These are phyloP conservation scores for Proisotoma minuta DNA, from an alignment of 2,888 invertebrate species.

Conservation along the genomic window DNA sequence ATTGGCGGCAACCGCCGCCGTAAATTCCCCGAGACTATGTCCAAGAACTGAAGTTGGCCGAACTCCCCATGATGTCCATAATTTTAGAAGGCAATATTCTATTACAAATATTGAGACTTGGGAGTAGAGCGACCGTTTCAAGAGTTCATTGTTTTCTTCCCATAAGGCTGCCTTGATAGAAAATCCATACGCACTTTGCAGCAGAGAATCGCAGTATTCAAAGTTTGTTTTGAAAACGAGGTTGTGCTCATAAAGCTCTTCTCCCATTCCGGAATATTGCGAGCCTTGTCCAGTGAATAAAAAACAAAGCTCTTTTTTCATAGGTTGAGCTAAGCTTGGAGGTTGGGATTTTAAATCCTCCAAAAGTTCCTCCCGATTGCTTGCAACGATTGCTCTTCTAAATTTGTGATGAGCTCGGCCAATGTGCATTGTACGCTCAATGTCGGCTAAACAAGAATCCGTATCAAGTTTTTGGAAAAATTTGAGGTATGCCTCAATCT, in stretches of 20 bases:
- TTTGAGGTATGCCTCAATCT: not conserved
- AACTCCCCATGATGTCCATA: conserved; percentile 31
- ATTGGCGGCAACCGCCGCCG: conserved; percentile 29
- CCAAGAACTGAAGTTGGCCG: conserved; percentile 27
- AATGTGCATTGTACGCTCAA: not conserved
- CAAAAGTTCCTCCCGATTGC: not conserved
- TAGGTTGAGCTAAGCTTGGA: not conserved
- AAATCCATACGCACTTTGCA: not conserved
- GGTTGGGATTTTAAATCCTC: not conserved
- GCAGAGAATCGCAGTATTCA: not conserved
- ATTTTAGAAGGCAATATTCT: conserved; percentile 17
- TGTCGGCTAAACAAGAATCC: not conserved
- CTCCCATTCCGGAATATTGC: conserved; percentile 1
- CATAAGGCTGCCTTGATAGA: not conserved
- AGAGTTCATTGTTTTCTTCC: not conserved
- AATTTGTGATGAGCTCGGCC: not conserved
- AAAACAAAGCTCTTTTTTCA: conserved; percentile 3
- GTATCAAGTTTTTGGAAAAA: not conserved
- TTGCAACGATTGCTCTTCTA: not conserved
- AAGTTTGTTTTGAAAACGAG: conserved; percentile 3
- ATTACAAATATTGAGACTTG: conserved; percentile 16
- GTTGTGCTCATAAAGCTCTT: not conserved
- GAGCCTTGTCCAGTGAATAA: conserved; percentile 11
- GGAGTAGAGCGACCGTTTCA: conserved; percentile 10
- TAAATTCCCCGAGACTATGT: conserved; percentile 35